Conservation (phyloP, 2,888 invertebrate species). For the Pseudococcus jackbeardsleyi region DNA sequence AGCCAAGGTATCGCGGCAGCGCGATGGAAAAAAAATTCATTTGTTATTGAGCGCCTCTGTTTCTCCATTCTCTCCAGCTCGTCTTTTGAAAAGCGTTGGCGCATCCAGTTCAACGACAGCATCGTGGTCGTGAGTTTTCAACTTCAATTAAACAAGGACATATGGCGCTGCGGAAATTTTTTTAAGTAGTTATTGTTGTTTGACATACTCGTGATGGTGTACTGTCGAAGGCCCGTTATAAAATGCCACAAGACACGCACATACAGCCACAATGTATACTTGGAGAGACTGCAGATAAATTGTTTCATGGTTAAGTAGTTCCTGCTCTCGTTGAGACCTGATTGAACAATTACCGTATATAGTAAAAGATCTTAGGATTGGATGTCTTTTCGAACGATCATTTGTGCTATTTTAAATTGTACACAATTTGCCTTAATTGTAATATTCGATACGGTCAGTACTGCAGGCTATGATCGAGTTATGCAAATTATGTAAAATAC, state of each 20-base stretch:
- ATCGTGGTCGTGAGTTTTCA: slow-evolving; percentile 35
- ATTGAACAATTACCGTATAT: slow-evolving; percentile 55
- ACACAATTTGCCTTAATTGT: slow-evolving; percentile 53
- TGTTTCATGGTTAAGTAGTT: slow-evolving; percentile 54
- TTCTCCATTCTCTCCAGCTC: neutral
- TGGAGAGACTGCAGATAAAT: slow-evolving; percentile 19
- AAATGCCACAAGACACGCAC: slow-evolving; percentile 48
- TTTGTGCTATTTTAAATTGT: slow-evolving; percentile 51
- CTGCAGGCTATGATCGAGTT: slow-evolving; percentile 51
- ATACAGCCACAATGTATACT: neutral
- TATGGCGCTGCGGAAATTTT: slow-evolving; percentile 31
- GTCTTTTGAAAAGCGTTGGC: slow-evolving; percentile 43
- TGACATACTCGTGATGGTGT: slow-evolving; percentile 52
- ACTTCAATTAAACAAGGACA: slow-evolving; percentile 29
- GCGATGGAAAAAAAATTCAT: slow-evolving; percentile 57
- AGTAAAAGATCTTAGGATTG: slow-evolving; percentile 50
- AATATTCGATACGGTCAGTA: slow-evolving; percentile 38
- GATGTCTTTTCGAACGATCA: slow-evolving; percentile 37
- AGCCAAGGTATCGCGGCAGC: slow-evolving; percentile 36
- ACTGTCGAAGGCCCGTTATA: slow-evolving; percentile 55
- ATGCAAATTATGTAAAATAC: slow-evolving; percentile 40
- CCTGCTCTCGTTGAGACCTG: slow-evolving; percentile 36
- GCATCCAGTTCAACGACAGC: slow-evolving; percentile 30
- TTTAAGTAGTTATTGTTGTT: slow-evolving; percentile 51
- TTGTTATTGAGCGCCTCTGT: slow-evolving; percentile 11